Conservation (phyloP, 1,140 invertebrate species). For the Zophobas atratus region DNA sequence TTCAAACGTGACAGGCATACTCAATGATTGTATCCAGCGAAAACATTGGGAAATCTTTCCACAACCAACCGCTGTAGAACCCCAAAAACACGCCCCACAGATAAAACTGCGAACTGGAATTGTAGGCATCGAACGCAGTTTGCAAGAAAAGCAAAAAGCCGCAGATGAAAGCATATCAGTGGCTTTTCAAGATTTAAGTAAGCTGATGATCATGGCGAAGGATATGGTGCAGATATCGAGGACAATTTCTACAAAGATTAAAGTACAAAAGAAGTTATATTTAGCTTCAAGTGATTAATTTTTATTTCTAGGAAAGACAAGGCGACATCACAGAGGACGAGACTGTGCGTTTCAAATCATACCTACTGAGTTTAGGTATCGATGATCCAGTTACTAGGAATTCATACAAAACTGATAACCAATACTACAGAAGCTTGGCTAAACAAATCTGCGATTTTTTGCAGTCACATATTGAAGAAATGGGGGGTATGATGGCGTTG, state of each 20-base stretch:
- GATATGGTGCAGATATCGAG: conserved; percentile 97
- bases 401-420: conserved; percentile 87
- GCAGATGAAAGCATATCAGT: conserved; percentile 92
- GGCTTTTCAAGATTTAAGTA: conserved; percentile 96
- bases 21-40: conserved; percentile 75
- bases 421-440: conserved; percentile 91
- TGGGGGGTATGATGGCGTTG: conserved; percentile 96
- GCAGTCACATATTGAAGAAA: conserved; percentile 87
- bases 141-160: conserved; percentile 91
- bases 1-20: conserved; percentile 76
- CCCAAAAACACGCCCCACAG: conserved; percentile 63
- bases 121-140: conserved; percentile 93
- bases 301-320: conserved; percentile 85
- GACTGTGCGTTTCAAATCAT: conserved; percentile 95
- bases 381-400: conserved; percentile 97
- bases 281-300: conserved; percentile 6
- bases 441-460: conserved; percentile 89
- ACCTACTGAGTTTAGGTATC: conserved; percentile 96
- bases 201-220: conserved; percentile 96
- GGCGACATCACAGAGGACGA: conserved; percentile 98
- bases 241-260: conserved; percentile 93
- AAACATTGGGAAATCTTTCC: conserved; percentile 73
- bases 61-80: conserved; percentile 55
- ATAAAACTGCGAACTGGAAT: conserved; percentile 90
- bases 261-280: conserved; percentile 71